A percentile compares a stretch with the other conserved stretches of the same genome.
These are phyloP conservation scores for Eudorcas thomsonii DNA, from an alignment of 2,113 vertebrate species.

Conservation along the genomic window DNA sequence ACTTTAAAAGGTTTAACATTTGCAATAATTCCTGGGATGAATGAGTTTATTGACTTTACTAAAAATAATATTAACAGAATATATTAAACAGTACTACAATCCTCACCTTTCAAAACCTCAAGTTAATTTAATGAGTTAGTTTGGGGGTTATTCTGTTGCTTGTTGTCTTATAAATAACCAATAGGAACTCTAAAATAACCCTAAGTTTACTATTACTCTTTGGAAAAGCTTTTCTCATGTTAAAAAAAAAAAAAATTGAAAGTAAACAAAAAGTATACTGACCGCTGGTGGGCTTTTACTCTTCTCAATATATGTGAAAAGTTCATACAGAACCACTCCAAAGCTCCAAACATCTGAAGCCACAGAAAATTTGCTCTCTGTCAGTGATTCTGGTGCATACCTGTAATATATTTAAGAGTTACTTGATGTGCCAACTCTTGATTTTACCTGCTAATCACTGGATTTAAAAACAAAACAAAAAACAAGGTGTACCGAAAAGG, in stretches of 20 bases:
- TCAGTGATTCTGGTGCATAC: conserved; percentile 98
- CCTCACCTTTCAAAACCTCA: background rate
- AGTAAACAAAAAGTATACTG: conserved; percentile 57
- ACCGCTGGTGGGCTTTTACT: conserved; percentile 95
- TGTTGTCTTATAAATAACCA: background rate
- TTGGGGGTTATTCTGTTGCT: background rate
- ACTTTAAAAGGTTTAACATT: background rate
- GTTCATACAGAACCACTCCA: conserved; percentile 96
- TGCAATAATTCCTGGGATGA: background rate
- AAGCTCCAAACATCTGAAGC: conserved; percentile 98
- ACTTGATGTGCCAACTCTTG: background rate
- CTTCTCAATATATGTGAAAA: conserved; percentile 97
- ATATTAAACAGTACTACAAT: background rate
- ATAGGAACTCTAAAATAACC: background rate
- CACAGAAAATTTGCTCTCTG: conserved; percentile 97
- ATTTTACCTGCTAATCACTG: background rate
- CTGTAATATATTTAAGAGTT: conserved; percentile 77
- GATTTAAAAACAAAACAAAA: background rate
- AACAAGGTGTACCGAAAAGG: background rate
- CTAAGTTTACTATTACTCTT: background rate
- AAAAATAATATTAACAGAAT: conserved; percentile 5
- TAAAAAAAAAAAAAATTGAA: background rate
- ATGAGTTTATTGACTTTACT: background rate
- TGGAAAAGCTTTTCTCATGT: background rate
- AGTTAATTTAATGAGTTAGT: background rate